These are phyloP conservation scores for Drosophila cyrtoloma DNA, from an alignment of 2,888 invertebrate genomes.

Conservation along the genomic window DNA sequence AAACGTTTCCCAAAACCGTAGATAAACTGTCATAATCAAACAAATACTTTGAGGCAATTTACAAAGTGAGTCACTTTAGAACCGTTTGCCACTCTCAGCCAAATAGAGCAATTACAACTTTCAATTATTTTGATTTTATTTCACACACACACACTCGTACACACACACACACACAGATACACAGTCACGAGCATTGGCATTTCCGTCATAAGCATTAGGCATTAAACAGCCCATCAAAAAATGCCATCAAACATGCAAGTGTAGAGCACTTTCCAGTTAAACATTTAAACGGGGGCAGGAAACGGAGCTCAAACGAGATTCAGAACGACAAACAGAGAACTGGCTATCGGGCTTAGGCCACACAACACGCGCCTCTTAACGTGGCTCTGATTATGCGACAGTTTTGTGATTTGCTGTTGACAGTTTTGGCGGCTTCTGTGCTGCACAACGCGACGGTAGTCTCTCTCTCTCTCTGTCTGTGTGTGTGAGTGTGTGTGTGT, in stretches of 20 bases:
- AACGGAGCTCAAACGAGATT: conserved; percentile 33
- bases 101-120: conserved; percentile 62
- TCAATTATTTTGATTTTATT: conserved; percentile 34
- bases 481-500: too few species aligned
- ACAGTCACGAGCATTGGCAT: conserved; percentile 27
- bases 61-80: conserved; percentile 30
- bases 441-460: conserved; percentile 1
- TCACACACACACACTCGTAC: not conserved
- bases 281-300: conserved; percentile 22
- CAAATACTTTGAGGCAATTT: conserved; percentile 12
- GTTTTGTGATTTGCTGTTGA: conserved; percentile 36
- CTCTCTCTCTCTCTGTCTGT: not conserved
- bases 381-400: conserved; percentile 32
- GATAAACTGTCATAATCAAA: conserved; percentile 23
- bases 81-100: conserved; percentile 18
- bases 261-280: conserved; percentile 33
- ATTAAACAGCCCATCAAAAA: conserved; percentile 52
- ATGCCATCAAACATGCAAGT: conserved; percentile 49
- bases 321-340: conserved; percentile 23
- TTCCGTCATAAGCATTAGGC: conserved; percentile 54
- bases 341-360: conserved; percentile 15
- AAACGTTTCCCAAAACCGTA: conserved; percentile 21
- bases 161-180: conserved; percentile 1
- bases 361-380: conserved; percentile 24
- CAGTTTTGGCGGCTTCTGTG: conserved; percentile 51